phyloP scores from a whole-genome alignment of 2,113 vertebrate species.

The Anarhynchus alexandrinus region DNA sequence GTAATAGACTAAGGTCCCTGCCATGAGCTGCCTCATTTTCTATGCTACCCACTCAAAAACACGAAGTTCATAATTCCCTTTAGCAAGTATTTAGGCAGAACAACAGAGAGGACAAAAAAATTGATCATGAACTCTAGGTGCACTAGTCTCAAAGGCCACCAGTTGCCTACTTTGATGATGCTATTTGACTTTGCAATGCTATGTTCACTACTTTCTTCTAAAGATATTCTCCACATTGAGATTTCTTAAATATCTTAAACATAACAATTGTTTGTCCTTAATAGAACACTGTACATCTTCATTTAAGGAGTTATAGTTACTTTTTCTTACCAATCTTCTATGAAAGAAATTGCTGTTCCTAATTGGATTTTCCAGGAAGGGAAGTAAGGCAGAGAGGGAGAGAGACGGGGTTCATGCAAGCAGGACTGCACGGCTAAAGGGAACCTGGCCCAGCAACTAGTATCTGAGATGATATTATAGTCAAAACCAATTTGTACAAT shows the following conservation, averaged over 20 bases:
- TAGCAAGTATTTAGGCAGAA: background rate
- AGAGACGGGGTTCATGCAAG: background rate
- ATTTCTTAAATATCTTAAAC: background rate
- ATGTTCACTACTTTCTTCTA: background rate
- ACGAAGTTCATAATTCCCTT: background rate
- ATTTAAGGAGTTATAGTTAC: background rate
- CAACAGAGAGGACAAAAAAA: background rate
- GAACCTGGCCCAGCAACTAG: background rate
- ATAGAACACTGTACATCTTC: background rate
- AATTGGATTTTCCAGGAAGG: background rate
- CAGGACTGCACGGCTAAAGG: background rate
- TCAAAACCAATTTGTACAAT: background rate
- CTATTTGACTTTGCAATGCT: background rate
- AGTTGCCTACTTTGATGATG: background rate
- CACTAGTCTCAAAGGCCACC: background rate
- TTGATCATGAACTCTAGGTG: background rate
- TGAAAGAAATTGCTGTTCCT: background rate
- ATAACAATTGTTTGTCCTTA: background rate
- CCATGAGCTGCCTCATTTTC: fast-evolving
- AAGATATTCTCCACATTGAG: background rate
- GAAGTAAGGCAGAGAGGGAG: background rate
- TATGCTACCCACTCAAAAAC: background rate
- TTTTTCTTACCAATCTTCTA: background rate
- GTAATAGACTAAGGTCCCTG: background rate
- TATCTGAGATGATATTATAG: background rate